phyloP scores from a whole-genome alignment of 1,140 invertebrate genomes.

The Trachelipus rathkii region DNA sequence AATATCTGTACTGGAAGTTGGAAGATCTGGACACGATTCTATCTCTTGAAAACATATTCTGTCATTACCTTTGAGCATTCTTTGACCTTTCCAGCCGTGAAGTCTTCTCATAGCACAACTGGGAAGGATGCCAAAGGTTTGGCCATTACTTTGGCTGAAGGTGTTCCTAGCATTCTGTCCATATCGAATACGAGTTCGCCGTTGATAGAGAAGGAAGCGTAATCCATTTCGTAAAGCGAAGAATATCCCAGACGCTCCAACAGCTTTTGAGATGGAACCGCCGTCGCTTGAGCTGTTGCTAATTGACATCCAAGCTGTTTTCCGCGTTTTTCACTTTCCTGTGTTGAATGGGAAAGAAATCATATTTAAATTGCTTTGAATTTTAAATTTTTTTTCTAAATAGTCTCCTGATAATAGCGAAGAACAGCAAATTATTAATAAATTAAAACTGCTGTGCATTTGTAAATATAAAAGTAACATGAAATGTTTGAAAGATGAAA shows the following conservation, averaged over 20 bases:
- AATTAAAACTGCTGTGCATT: too few species aligned
- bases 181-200: conserved; percentile 42
- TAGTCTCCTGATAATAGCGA: too few species aligned
- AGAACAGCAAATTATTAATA: too few species aligned
- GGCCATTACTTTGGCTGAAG: conserved; percentile 45
- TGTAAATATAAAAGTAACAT: too few species aligned
- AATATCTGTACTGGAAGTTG: too few species aligned
- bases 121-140: conserved; percentile 2
- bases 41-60: background rate
- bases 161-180: conserved; percentile 42
- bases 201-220: conserved; percentile 38
- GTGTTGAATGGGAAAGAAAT: background rate
- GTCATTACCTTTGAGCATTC: background rate
- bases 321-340: conserved; percentile 32
- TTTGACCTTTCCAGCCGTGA: background rate
- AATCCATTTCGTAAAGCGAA: conserved; percentile 41
- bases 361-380: background rate
- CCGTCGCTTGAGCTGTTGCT: conserved; percentile 41
- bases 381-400: too few species aligned
- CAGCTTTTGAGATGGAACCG: conserved; percentile 36
- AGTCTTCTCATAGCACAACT: background rate
- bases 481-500: too few species aligned
- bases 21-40: too few species aligned
- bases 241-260: conserved; percentile 38
- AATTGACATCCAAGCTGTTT: conserved; percentile 34